phyloP scores from a whole-genome alignment of 2,113 vertebrate genomes.

The Meleagris gallopavo region DNA sequence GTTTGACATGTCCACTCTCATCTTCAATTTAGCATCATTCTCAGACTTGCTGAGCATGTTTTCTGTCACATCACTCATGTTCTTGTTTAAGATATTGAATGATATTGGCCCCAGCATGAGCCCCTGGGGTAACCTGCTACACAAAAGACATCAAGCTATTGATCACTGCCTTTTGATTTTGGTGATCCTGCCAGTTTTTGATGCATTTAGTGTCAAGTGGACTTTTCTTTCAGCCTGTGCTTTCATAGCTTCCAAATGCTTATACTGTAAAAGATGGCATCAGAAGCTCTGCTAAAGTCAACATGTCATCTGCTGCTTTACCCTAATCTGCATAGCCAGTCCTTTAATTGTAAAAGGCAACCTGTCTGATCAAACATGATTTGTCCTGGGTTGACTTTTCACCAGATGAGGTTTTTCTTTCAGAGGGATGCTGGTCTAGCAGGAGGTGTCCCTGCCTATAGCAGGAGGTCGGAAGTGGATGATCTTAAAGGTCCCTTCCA shows the following conservation, averaged over 20 bases:
- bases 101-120: neutral
- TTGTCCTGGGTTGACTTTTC: neutral
- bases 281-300: neutral
- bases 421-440: too few relatives aligned
- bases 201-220: neutral
- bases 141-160: neutral
- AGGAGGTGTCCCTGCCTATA: too few relatives aligned
- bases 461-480: too few relatives aligned
- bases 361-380: neutral
- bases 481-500: too few relatives aligned
- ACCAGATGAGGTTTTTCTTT: neutral
- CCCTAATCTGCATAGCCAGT: neutral
- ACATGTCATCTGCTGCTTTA: neutral
- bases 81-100: neutral
- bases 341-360: neutral
- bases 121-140: slow-evolving; percentile 15
- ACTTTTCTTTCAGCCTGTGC: neutral
- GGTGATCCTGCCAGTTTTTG: neutral
- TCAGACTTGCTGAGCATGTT: neutral
- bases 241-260: neutral
- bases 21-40: neutral
- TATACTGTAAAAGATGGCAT: neutral
- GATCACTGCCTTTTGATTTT: neutral
- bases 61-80: slow-evolving; percentile 12
- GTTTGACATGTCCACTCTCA: neutral